Conservation (phyloP, 2,888 invertebrate genomes). For the Leuctra nigra region DNA sequence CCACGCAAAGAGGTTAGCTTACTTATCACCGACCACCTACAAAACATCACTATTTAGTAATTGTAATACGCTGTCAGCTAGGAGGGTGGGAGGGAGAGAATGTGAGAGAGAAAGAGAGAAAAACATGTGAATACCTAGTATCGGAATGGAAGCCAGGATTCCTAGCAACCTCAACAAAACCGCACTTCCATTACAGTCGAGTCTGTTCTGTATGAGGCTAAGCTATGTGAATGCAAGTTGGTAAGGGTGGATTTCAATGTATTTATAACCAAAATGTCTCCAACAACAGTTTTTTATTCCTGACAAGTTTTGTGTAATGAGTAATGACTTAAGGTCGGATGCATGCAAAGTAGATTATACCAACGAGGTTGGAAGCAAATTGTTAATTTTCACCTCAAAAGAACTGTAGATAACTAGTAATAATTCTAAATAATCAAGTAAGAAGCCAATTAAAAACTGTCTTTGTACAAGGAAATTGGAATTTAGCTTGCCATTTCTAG, state of each 20-base stretch:
- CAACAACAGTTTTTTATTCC: conserved; percentile 10
- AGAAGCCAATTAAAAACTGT: no score
- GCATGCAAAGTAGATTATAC: neutral
- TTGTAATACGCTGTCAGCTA: neutral
- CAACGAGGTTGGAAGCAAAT: no score
- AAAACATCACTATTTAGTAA: neutral
- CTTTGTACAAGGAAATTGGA: no score
- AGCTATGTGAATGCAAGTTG: neutral
- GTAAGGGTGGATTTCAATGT: conserved; percentile 12
- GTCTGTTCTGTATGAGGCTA: neutral
- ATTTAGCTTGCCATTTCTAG: no score
- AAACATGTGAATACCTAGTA: no score
- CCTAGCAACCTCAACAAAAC: neutral
- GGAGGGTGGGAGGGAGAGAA: neutral
- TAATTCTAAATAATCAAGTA: conserved; percentile 1
- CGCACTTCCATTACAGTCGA: neutral
- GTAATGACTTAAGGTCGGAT: no score
- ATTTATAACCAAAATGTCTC: conserved; percentile 17
- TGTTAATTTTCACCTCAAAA: neutral
- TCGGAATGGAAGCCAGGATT: neutral
- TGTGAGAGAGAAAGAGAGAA: no score
- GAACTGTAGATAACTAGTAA: neutral
- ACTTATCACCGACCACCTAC: conserved; percentile 5
- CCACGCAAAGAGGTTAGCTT: conserved; percentile 18
- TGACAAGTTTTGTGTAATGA: conserved; percentile 6